Base-by-base conservation (phyloP, 2,888 invertebrate genomes). In the Iphiclides podalirius region DNA sequence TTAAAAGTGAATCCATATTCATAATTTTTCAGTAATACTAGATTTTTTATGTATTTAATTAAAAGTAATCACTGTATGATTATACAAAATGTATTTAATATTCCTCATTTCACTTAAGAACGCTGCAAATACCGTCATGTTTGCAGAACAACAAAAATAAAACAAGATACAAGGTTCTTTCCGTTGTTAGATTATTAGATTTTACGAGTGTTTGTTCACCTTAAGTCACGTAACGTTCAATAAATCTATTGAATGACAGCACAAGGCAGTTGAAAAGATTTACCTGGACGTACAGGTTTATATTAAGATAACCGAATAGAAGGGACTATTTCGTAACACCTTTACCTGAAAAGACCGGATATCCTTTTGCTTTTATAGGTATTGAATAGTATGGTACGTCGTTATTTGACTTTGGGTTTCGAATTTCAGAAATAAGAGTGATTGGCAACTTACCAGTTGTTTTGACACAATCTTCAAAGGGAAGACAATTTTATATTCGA, bases 171-270 rank as follows among this genome's bases (percentile, higher is more conserved):
- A 47, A 39, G 39, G 46, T 34, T 47, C 6, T 34, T 34, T 14
- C 23, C 16, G 33, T 12, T 8, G 36, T 44, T 12, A 36, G 26
- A 33, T 34, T 34, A 34, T 47, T 47, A 34, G 23, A 39, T 47
- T 47, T 39, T 47, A 47, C 39, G 39, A 39, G 33, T 11, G 34
- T 39, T 39, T 34, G 39, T 47, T 47, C 39, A 34, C 46, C 46
- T 47, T 47, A 33, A 47, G 34, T 34, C 46, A 38, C 33, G 46
- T 47, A 34, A 47, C 17, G 33, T 23, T 39, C 46, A 47, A 47
- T 47, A 47, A 47, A 47, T 20, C 39, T 39, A 17, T 39, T 47
- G 33, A 47, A 47, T 39, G 46, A 34, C 34, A 34, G 20, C 46
- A 14, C 46, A 14, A 39, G n/a, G 39, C 46, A 15, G 15, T 20